These are phyloP conservation scores for Branchipolynoe longqiensis DNA, from an alignment of 2,888 invertebrate genomes.

Conservation along the genomic window DNA sequence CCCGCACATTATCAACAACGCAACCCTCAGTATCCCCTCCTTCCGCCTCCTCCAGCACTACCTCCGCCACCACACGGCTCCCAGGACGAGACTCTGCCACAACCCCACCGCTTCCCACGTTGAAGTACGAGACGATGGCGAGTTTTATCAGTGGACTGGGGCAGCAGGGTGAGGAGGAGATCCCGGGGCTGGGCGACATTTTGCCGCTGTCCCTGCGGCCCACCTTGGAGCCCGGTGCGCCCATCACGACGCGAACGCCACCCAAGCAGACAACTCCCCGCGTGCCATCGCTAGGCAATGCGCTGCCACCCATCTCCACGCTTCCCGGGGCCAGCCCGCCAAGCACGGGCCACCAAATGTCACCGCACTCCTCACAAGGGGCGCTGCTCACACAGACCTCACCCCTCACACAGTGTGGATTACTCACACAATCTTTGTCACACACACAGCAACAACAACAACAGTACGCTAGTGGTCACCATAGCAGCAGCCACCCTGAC, in stretches of 20 bases:
- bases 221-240: neutral
- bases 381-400: no score
- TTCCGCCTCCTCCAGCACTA: neutral
- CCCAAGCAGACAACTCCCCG: no score
- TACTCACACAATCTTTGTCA: no score
- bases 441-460: no score
- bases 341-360: no score
- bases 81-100: neutral
- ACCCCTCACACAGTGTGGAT: no score
- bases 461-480: no score
- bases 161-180: slow-evolving; percentile 1
- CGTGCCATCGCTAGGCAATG: no score
- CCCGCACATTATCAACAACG: neutral
- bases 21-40: neutral
- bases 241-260: neutral
- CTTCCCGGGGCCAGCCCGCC: no score
- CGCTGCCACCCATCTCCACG: no score
- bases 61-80: neutral
- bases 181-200: slow-evolving; percentile 42
- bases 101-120: neutral
- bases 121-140: neutral
- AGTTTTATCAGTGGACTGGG: neutral
- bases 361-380: no score
- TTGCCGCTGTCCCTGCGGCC: neutral
- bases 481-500: no score